Conservation (phyloP, 2,888 invertebrate genomes). For the Drosophila meridionalis region DNA sequence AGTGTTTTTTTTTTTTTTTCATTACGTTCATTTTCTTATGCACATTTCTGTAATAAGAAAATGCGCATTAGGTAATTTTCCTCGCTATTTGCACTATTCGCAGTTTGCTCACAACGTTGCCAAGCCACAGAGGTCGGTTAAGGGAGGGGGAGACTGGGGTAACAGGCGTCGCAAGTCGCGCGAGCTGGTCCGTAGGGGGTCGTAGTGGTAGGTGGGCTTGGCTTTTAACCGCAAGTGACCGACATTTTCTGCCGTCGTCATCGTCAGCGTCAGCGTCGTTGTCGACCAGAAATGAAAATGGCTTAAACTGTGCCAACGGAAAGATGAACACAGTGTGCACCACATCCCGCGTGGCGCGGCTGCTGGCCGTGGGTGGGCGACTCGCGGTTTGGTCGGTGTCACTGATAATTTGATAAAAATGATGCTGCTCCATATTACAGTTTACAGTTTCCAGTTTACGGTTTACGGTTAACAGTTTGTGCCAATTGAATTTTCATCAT, state of each 20-base stretch:
- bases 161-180: background rate
- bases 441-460: slow-evolving; percentile 69
- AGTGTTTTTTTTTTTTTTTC: slow-evolving; percentile 59
- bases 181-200: background rate
- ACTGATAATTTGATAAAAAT: slow-evolving; percentile 80
- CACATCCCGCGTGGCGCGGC: slow-evolving; percentile 7
- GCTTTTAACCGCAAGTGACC: slow-evolving; percentile 77
- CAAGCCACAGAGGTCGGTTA: background rate
- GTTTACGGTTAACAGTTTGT: slow-evolving; percentile 67
- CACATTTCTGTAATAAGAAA: slow-evolving; percentile 78
- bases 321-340: slow-evolving; percentile 62
- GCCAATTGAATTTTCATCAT: slow-evolving; percentile 78
- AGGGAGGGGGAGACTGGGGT: background rate
- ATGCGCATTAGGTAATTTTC: slow-evolving; percentile 81
- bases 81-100: slow-evolving; percentile 79
- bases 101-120: slow-evolving; percentile 59
- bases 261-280: slow-evolving; percentile 22
- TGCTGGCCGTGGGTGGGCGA: slow-evolving; percentile 3
- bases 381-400: slow-evolving; percentile 52
- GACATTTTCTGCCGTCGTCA: slow-evolving; percentile 72
- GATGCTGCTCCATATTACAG: slow-evolving; percentile 73
- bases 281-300: slow-evolving; percentile 75
- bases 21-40: slow-evolving; percentile 78
- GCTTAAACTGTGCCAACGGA: slow-evolving; percentile 74
- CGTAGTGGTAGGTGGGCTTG: background rate